Conservation (phyloP, 2,797 vertebrate genomes). For the Gymnocypris eckloni region DNA sequence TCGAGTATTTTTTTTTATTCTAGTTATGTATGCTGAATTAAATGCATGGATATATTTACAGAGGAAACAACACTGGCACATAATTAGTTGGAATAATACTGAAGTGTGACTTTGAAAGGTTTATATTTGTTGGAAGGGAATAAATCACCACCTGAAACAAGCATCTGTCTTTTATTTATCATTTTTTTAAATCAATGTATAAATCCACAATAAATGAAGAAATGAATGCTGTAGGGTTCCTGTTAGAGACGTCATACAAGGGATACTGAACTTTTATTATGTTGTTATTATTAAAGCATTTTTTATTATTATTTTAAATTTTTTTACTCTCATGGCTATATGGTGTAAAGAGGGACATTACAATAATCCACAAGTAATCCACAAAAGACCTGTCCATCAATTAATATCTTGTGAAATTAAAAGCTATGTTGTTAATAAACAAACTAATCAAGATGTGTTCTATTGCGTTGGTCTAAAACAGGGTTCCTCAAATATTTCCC, state of each 20-base stretch:
- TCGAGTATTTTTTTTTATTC: background rate
- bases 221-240: background rate
- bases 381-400: background rate
- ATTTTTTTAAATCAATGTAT: background rate
- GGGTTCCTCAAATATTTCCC: too few relatives aligned
- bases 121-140: background rate
- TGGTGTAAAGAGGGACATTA: background rate
- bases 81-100: conserved; percentile 12
- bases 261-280: background rate
- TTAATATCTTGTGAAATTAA: background rate
- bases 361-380: background rate
- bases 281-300: too few relatives aligned
- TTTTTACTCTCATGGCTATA: background rate
- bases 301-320: background rate
- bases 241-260: background rate
- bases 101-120: background rate
- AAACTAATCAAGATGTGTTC: background rate
- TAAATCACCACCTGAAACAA: background rate
- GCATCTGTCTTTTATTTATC: background rate
- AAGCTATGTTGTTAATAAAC: background rate
- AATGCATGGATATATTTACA: background rate
- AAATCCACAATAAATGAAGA: background rate
- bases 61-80: background rate
- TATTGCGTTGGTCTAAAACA: background rate
- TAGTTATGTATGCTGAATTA: background rate